Conservation (phyloP, 2,797 vertebrate genomes). For the Sebastes minor region DNA sequence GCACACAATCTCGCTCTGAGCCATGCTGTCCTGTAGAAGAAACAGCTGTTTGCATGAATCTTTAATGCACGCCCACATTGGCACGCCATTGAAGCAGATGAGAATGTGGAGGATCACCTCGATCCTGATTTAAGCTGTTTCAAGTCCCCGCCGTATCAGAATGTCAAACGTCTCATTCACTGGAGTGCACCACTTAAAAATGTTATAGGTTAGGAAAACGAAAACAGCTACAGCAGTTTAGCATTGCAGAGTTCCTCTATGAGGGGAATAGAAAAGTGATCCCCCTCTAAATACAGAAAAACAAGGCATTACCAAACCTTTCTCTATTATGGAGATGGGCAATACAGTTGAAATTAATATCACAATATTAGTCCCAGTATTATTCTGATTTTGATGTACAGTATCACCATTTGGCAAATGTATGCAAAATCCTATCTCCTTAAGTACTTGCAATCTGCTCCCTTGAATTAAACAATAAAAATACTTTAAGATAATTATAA, state of each 20-base stretch:
- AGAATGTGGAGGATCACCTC: conserved; percentile 50
- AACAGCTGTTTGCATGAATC: conserved; percentile 83
- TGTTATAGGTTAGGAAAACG: conserved; percentile 25
- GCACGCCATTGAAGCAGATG: conserved; percentile 45
- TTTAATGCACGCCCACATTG: conserved; percentile 75
- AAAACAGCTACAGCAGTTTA: background rate
- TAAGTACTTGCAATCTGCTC: background rate
- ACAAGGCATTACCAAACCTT: too few relatives aligned
- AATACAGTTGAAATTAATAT: background rate
- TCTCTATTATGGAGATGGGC: background rate
- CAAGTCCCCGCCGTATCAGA: conserved; percentile 38
- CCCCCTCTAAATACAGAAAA: background rate
- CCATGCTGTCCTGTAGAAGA: conserved; percentile 62
- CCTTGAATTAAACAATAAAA: background rate
- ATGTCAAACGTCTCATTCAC: conserved; percentile 59
- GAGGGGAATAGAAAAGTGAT: background rate
- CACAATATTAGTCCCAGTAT: background rate
- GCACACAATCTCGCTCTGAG: conserved; percentile 47
- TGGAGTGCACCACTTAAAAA: conserved; percentile 42
- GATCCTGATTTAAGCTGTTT: conserved; percentile 56
- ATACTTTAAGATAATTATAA: background rate
- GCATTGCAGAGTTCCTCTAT: background rate
- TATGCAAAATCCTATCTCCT: background rate
- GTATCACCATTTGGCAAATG: background rate
- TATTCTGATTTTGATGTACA: background rate